Conservation (phyloP, 2,113 vertebrate genomes). For the Terrapene triunguis region DNA sequence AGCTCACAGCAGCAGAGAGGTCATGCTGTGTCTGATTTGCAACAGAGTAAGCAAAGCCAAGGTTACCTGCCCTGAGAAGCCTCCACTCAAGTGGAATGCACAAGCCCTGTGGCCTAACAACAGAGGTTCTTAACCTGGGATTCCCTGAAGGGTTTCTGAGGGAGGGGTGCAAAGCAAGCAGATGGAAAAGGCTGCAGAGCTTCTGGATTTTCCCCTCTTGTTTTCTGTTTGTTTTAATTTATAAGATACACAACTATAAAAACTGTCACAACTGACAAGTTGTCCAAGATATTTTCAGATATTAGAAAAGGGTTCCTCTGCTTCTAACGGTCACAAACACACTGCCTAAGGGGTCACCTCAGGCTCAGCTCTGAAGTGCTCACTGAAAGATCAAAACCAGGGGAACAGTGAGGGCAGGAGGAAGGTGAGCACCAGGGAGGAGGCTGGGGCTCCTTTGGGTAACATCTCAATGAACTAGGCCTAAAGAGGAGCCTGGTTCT, state of each 20-base stretch:
- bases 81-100: neutral
- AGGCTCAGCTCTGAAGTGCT: neutral
- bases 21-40: slow-evolving; percentile 1
- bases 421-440: neutral
- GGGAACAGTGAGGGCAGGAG: neutral
- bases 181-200: neutral
- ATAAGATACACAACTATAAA: neutral
- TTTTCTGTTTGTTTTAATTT: neutral
- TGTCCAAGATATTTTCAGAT: neutral
- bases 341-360: neutral
- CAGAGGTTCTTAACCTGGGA: neutral
- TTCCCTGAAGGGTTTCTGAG: neutral
- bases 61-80: neutral
- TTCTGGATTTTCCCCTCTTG: neutral
- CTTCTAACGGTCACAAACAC: neutral
- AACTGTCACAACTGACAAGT: neutral
- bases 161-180: neutral
- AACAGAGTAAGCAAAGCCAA: neutral
- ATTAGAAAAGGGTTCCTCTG: neutral
- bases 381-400: neutral
- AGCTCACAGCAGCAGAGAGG: neutral
- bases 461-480: neutral
- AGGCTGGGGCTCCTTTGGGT: neutral
- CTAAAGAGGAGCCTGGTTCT: neutral
- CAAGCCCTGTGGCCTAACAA: neutral